Percentiles rank a stretch among this genome's conserved stretches.
Conservation (phyloP, 2,888 invertebrate genomes). For the Andrena marginata region DNA sequence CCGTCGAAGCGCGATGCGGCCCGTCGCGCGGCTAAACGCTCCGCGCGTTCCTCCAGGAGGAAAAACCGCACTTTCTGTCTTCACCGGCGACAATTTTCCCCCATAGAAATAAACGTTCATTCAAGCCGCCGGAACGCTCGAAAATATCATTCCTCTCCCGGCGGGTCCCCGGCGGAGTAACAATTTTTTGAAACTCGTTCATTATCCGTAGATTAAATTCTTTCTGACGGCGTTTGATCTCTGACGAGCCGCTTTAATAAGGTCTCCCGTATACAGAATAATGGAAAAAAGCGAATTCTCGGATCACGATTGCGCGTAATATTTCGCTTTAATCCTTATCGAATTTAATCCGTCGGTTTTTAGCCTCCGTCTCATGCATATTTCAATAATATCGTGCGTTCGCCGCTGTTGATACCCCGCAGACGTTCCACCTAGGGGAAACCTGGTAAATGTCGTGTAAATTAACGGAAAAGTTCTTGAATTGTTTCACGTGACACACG, state of each 20-base stretch:
- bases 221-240: constrained; percentile 37
- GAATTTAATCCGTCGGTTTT: constrained; percentile 56
- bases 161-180: background rate
- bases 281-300: constrained; percentile 33
- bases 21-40: constrained; percentile 58
- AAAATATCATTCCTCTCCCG: background rate
- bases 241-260: constrained; percentile 36
- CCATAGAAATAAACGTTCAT: constrained; percentile 58
- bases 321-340: constrained; percentile 56
- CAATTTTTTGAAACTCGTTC: background rate
- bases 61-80: constrained; percentile 33
- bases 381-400: constrained; percentile 55
- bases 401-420: constrained; percentile 32
- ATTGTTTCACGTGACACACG: constrained; percentile 1
- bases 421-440: constrained; percentile 23
- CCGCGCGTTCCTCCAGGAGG: constrained; percentile 51
- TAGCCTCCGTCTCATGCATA: constrained; percentile 51
- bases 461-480: constrained; percentile 29
- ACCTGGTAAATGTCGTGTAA: constrained; percentile 35
- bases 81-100: constrained; percentile 53
- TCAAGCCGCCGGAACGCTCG: constrained; percentile 12
- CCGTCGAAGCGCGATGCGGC: constrained; percentile 67
- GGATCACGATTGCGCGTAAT: constrained; percentile 42
- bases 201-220: background rate
- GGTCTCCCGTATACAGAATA: constrained; percentile 19